A percentile compares a stretch with the other conserved stretches of the same genome.
Conservation (phyloP, 1,140 invertebrate genomes). For the Bombyx mandarina region DNA sequence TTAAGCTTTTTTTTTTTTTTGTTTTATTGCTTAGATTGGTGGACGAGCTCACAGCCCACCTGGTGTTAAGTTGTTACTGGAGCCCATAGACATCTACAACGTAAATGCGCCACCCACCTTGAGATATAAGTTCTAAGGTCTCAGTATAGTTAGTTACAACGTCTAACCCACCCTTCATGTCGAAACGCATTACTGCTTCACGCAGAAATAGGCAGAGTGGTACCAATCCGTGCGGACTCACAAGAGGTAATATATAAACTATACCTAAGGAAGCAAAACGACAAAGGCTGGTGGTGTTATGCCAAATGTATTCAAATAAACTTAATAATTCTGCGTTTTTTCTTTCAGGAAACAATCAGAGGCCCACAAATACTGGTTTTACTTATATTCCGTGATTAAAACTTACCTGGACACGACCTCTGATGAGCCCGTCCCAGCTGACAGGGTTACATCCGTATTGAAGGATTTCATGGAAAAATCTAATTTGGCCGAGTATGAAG, state of each 20-base stretch:
- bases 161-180: not conserved
- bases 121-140: too few species aligned
- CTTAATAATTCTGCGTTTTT: not conserved
- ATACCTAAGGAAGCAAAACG: not conserved
- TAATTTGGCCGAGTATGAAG: slow-evolving; percentile 85
- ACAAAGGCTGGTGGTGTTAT: not conserved
- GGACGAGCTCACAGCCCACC: too few species aligned
- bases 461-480: slow-evolving; percentile 90
- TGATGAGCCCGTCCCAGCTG: slow-evolving; percentile 15
- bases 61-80: too few species aligned
- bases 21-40: too few species aligned
- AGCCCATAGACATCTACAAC: too few species aligned
- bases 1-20: too few species aligned
- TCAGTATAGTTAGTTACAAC: not conserved
- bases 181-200: not conserved
- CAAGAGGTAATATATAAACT: too few species aligned
- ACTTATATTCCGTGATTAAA: slow-evolving; percentile 82
- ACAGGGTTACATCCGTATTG: slow-evolving; percentile 72
- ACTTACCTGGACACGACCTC: slow-evolving; percentile 32
- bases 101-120: too few species aligned
- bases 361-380: slow-evolving; percentile 91
- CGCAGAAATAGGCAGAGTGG: not conserved
- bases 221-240: not conserved
- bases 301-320: not conserved
- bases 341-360: slow-evolving; percentile 72